Evolutionary conservation across 2,888 invertebrate species (phyloP), one percentile per base, ranked within the genome.

Genomic region (Teleiodes luculella): DNA sequence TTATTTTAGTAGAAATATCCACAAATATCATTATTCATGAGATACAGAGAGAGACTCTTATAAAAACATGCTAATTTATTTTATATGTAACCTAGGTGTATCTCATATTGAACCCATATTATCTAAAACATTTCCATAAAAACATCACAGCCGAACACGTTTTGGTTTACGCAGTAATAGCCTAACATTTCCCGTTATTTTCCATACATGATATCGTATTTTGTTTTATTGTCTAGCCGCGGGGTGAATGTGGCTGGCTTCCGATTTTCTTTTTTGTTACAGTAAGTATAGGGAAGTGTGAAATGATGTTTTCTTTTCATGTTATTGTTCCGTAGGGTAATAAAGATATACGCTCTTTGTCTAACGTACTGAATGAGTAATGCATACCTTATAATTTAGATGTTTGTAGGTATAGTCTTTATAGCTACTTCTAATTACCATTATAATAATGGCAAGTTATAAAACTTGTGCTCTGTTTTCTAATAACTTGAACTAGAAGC

Each of bases 271-370:
- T 68, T 67, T 71, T 64, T 64, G 58, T 64, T 63, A 64, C 62
- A 62, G 64, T 61, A 62, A 66, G 70, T 68, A 64, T 66, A 64
- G 74, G 73, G 72, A 72, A 75, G 75, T 76, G 76, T 72, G 71
- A 70, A 74, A 74, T 73, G 66, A 70, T 74, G 72, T 74, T 72
- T 72, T 64, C 62, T 58, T 67, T 70, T 64, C 64, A 60, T 72
- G 70, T 74, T 76, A 76, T 75, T 69, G 70, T 69, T 67, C 74
- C 70, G 61, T 59, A 54, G 74, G 74, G 76, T 72, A 71, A 72
- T 69, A 66, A 70, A 66, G 57, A 64, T 65, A 60, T 60, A 57
- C 51, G 45, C 53, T 37, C 16, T 47, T 37, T 33, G 30, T 43
- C 8, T 37, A 53, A 46, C 45, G 35, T 48, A 18, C 48, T 30